Evolutionary conservation across 2,113 vertebrate genomes (phyloP).

Genomic region (Tetrao urogallus): DNA sequence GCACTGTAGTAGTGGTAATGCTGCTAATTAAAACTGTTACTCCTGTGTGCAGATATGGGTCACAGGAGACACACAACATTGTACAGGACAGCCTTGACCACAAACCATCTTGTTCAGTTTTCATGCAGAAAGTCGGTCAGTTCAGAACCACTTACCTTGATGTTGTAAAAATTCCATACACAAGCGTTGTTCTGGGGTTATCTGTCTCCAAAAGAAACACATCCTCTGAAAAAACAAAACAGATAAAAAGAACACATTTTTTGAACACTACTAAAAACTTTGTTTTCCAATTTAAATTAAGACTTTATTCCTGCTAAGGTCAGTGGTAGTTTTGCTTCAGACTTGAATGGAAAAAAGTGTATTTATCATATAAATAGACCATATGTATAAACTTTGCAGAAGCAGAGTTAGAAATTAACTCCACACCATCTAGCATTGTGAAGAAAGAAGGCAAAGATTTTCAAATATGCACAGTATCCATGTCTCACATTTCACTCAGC

Average conservation of each 20-base stretch:
- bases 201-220: constrained; percentile 96
- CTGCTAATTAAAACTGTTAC: background rate
- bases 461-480: background rate
- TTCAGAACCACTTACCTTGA: constrained; percentile 86
- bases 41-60: background rate
- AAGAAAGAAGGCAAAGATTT: background rate
- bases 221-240: constrained; percentile 80
- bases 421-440: background rate
- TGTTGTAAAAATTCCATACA: constrained; percentile 96
- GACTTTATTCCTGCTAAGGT: background rate
- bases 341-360: background rate
- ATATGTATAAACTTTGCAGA: background rate
- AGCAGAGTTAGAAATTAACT: background rate
- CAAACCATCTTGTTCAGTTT: background rate
- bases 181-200: constrained; percentile 89
- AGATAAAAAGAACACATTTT: background rate
- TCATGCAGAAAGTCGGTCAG: background rate
- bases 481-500: background rate
- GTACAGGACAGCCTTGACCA: background rate
- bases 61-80: background rate
- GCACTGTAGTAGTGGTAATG: background rate
- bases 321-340: background rate
- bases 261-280: background rate
- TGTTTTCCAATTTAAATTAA: background rate
- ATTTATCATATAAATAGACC: background rate